Evolutionary conservation across 2,113 vertebrate species (phyloP), one percentile per base, ranked within the genome.

Genomic region (Amia ocellicauda): DNA sequence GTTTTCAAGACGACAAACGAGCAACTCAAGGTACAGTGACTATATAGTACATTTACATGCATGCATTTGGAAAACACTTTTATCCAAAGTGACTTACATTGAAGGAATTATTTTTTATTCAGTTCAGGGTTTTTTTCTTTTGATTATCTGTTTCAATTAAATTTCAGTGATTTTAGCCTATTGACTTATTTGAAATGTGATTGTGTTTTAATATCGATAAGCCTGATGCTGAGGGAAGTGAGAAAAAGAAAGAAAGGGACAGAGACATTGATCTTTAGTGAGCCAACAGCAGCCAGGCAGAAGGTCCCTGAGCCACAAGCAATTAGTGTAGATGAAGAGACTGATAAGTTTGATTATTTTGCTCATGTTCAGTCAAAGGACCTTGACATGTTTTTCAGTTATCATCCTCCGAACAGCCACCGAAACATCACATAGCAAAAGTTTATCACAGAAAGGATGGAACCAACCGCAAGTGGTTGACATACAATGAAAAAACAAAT

Each of bases 391-490:
- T 64, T 64, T 64, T 64, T 64, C 13, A 26, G 13, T 56, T 64
- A 26, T 23, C 62, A 64, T 55, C 62, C 40, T n/a, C 41, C n/a
- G n/a, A 58, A 11, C 52, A 65, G 42, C 42, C 63, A 11, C 22
- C 42, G 43, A 65, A 19, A 47, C 16, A n/a, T 4, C 36, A 8
- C 36, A 43, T 58, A 57, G 23, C 41, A 41, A 36, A n/a, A n/a
- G n/a, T n/a, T n/a, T 65, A 56, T 49, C 17, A 51, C 64, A 60
- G 29, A 55, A 61, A 54, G 26, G 57, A 68, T 51, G 53, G 60
- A 55, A 67, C 69, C 43, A 67, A 58, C 53, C 13, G 36, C n/a
- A 67, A 67, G 49, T 67, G 64, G 31, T 43, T 67, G 53, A 68
- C 28, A 45, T 68, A 64, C 45, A 64, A 19, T 64, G 57, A 65